phyloP scores from a whole-genome alignment of 2,113 vertebrate genomes.

The Progne subis region DNA sequence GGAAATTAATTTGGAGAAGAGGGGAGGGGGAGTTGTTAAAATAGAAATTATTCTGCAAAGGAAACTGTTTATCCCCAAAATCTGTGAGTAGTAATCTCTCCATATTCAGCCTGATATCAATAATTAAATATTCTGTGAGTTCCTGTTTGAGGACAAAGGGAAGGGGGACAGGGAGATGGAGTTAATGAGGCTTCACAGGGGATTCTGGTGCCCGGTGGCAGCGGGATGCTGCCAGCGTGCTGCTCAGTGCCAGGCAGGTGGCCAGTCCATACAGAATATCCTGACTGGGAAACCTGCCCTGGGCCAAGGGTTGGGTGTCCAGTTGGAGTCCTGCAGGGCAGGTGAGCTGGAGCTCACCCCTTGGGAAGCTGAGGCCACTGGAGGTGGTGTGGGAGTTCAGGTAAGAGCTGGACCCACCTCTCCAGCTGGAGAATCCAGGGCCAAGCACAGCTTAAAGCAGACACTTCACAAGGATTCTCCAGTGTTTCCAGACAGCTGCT shows the following conservation, averaged over 20 bases:
- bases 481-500: accelerated
- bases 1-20: conserved; percentile 5
- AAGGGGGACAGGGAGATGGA: neutral
- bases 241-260: neutral
- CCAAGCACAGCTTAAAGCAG: neutral
- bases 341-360: neutral
- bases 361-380: neutral
- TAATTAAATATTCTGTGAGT: neutral
- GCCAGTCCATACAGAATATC: accelerated
- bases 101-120: neutral
- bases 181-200: neutral
- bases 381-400: neutral
- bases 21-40: neutral
- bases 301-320: neutral
- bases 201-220: neutral
- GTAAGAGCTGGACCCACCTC: neutral
- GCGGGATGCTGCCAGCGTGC: neutral
- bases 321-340: neutral
- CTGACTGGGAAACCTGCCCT: neutral
- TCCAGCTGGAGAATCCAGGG: neutral
- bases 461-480: accelerated
- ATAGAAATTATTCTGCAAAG: neutral
- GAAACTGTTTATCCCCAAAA: neutral
- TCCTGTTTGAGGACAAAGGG: neutral
- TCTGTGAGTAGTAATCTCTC: neutral